Conservation (phyloP, 2,888 invertebrate genomes). For the Coleophora flavipennella region DNA sequence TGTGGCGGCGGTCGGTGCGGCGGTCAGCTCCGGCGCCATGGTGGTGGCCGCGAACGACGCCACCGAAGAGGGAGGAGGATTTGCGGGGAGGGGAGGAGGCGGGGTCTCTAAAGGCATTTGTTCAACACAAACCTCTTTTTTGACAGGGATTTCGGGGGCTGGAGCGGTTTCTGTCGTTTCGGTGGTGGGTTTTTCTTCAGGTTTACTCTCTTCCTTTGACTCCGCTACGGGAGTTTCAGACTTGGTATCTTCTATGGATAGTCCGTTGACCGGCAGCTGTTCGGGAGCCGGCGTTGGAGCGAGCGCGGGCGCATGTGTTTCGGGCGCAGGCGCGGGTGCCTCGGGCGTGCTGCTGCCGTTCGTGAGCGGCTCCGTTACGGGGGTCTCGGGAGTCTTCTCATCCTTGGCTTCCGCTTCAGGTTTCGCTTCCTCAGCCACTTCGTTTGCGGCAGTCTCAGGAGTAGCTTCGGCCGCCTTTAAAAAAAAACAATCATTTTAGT, state of each 20-base stretch:
- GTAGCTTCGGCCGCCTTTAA: slow-evolving; percentile 52
- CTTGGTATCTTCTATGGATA: slow-evolving; percentile 49
- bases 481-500: slow-evolving; percentile 13
- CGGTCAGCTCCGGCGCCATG: slow-evolving; percentile 71
- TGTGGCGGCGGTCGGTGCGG: no score
- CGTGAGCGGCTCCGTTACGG: slow-evolving; percentile 62
- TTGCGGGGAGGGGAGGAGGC: slow-evolving; percentile 82
- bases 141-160: slow-evolving; percentile 56
- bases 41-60: slow-evolving; percentile 81
- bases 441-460: slow-evolving; percentile 41
- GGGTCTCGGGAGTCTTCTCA: slow-evolving; percentile 62
- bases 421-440: slow-evolving; percentile 42
- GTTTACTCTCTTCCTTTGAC: slow-evolving; percentile 40
- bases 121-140: slow-evolving; percentile 71
- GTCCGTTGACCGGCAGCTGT: slow-evolving; percentile 54
- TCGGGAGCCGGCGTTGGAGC: slow-evolving; percentile 29
- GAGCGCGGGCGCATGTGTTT: slow-evolving; percentile 22
- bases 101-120: slow-evolving; percentile 75
- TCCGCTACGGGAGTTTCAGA: slow-evolving; percentile 29
- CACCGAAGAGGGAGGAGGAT: slow-evolving; percentile 83
- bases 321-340: slow-evolving; percentile 5
- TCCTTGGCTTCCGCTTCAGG: slow-evolving; percentile 41
- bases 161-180: slow-evolving; percentile 48
- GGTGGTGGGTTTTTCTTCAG: slow-evolving; percentile 38
- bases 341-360: slow-evolving; percentile 62